Evolutionary conservation across 2,113 vertebrate genomes (phyloP), one percentile per base, ranked within the genome.

Genomic region (Ancistrus triradiatus): DNA sequence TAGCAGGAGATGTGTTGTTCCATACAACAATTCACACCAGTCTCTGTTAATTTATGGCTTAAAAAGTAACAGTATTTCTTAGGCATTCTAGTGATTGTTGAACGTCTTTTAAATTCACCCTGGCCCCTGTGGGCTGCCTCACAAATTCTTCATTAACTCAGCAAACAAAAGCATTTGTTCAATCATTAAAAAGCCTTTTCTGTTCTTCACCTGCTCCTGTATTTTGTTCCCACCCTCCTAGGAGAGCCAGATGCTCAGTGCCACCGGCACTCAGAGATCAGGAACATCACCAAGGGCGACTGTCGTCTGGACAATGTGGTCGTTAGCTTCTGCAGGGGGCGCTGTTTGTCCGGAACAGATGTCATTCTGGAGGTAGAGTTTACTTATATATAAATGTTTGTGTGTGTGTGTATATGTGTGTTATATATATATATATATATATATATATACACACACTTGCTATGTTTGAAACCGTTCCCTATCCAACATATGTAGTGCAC

Each of bases 311-410:
- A 86, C 53, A 84, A 85, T 18, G 91, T 97, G 67, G 88, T 89
- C 67, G 92, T 95, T 79, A 89, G 86, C 87, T 92, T 85, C 85
- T 95, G 92, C 77, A 81, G 83, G 5, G 93, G 93, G 3, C 85
- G 77, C 61, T 95, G 94, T 68, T 79, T 78, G 2, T 94, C 93
- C 65, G 85, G 86, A 78, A 92, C 88, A 1, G 81, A 86, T 1
- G 90, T 95, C 77, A 89, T 90, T 61, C 75, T 91, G 9, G 91
- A 95, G 93, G 92, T 95, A 71, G 37, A 66, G 6, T 6, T 8
- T 19, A 11, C 28, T 9, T 48, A 25, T 48, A 48, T 11, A 21
- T 18, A 19, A 24, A 24, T 10, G 27, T 3, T 3, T 31, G 27
- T 31, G 27, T 31, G 27, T 31, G 7, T 31, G 27, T 31, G 7